phyloP scores from a whole-genome alignment of 1,140 invertebrate species.

The Papilio polytes region DNA sequence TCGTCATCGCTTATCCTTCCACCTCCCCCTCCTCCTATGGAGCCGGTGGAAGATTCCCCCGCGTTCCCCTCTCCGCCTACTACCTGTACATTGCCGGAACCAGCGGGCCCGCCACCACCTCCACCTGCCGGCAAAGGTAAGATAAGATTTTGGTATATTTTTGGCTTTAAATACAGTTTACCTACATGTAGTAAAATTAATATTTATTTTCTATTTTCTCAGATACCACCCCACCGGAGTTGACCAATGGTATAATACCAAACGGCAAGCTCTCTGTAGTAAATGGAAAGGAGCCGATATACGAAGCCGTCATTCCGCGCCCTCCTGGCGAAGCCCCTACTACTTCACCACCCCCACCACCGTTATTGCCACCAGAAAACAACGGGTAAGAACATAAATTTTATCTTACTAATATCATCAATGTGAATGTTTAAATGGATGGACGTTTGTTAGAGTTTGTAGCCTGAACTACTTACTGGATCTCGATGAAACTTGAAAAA shows the following conservation, averaged over 20 bases:
- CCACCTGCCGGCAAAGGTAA: conserved; percentile 70
- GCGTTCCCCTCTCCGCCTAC: conserved; percentile 72
- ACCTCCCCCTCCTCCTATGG: conserved; percentile 64
- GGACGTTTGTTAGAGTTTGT: too few relatives aligned
- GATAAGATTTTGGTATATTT: not conserved
- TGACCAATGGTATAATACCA: conserved; percentile 74
- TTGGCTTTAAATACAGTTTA: not conserved
- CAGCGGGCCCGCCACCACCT: conserved; percentile 88
- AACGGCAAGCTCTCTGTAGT: conserved; percentile 70
- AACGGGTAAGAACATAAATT: conserved; percentile 55
- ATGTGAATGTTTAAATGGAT: too few relatives aligned
- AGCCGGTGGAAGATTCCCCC: conserved; percentile 57
- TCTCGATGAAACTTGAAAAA: too few relatives aligned
- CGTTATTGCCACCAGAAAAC: conserved; percentile 54
- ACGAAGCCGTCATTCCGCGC: conserved; percentile 91
- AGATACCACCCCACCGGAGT: conserved; percentile 68
- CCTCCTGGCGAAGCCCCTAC: conserved; percentile 64
- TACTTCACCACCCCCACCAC: conserved; percentile 60
- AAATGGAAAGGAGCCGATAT: conserved; percentile 89
- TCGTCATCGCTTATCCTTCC: conserved; percentile 71
- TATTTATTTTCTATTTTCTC: conserved; percentile 59
- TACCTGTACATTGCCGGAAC: conserved; percentile 87
- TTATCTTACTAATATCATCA: too few relatives aligned
- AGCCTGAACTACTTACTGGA: too few relatives aligned
- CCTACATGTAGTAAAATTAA: not conserved